Base-by-base conservation (phyloP, 2,888 invertebrate species). In the Drosophila maculinotata region DNA sequence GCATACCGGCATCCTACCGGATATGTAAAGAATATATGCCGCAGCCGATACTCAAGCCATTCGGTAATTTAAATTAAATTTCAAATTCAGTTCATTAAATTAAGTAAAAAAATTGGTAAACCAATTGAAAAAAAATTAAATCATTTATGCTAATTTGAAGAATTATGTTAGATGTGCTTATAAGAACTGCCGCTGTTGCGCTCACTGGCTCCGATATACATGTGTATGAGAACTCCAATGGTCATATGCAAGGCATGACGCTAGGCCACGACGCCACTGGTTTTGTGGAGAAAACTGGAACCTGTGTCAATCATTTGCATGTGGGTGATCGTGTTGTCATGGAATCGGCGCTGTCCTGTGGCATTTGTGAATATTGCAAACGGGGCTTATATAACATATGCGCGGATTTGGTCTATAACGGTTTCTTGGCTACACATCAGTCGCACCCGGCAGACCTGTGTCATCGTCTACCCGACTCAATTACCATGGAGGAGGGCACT, bases 131-230 rank as follows among this genome's bases (percentile, higher is more conserved):
- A 20, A 20, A 20, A 20, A 20, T 20, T 20, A n/a, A n/a, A n/a
- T n/a, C n/a, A n/a, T 20, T 20, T 20, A 4, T 20, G 20, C 4
- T 20, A 3, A 20, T 20, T 20, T 20, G 20, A 3, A 20, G 2
- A 2, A 2, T 4, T 20, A 14, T n/a, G 0, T 17, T 12, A 91
- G 97, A 98, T 93, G 97, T 87, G 3, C 72, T 89, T 1, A 60
- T 90, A 38, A 70, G 80, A 10, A 97, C 98, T 94, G 95, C 95
- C 87, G 95, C 95, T 59, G 97, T 98, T 48, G 98, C 98, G 10
- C 97, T 99, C 78, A 98, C 98, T 90, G 98, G 98, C 1, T 96
- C 96, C 0, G 98, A 99, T 91, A 96, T 99, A 9, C 97, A 98
- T 91, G 97, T 98, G 95, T 91, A 77, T 38, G 90, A 91, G 60